Evolutionary conservation across 2,888 invertebrate genomes (phyloP).

Genomic region (Ecdyonurus torrentis): DNA sequence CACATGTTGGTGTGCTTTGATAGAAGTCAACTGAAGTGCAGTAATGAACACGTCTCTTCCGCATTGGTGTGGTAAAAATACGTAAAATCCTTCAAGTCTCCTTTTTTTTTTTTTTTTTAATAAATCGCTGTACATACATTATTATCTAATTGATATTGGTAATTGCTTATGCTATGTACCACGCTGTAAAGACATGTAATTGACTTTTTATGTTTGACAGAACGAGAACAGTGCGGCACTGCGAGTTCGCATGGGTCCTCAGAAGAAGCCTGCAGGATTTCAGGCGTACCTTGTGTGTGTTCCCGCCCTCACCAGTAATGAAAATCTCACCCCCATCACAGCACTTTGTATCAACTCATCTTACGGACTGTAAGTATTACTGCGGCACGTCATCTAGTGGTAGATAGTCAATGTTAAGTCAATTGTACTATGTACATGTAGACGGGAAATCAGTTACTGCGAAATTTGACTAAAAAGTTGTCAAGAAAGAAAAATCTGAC

Average conservation of each 20-base stretch:
- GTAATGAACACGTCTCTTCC: too few relatives aligned
- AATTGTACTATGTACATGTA: too few relatives aligned
- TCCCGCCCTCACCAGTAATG: conserved; percentile 62
- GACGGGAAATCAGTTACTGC: too few relatives aligned
- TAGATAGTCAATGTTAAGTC: too few relatives aligned
- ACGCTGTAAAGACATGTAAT: neutral
- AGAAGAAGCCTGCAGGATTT: conserved; percentile 88
- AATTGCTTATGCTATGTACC: neutral
- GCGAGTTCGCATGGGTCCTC: conserved; percentile 53
- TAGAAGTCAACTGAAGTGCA: too few relatives aligned
- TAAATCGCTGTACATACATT: neutral
- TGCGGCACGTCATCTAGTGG: too few relatives aligned
- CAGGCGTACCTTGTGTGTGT: conserved; percentile 91
- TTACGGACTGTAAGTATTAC: conserved; percentile 85
- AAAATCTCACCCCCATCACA: conserved; percentile 70
- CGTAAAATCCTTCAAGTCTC: conserved; percentile 17
- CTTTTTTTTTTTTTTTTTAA: conserved; percentile 17
- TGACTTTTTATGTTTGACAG: neutral
- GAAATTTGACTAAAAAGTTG: too few relatives aligned
- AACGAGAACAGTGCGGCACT: conserved; percentile 31
- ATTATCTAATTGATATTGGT: neutral
- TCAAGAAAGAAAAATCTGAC: too few relatives aligned
- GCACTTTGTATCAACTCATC: conserved; percentile 89
- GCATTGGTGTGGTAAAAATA: too few relatives aligned
- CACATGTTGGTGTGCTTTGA: too few relatives aligned